A percentile compares a stretch with the other conserved stretches of the same genome.
phyloP scores from a whole-genome alignment of 2,888 invertebrate genomes.

The Sipha maydis region DNA sequence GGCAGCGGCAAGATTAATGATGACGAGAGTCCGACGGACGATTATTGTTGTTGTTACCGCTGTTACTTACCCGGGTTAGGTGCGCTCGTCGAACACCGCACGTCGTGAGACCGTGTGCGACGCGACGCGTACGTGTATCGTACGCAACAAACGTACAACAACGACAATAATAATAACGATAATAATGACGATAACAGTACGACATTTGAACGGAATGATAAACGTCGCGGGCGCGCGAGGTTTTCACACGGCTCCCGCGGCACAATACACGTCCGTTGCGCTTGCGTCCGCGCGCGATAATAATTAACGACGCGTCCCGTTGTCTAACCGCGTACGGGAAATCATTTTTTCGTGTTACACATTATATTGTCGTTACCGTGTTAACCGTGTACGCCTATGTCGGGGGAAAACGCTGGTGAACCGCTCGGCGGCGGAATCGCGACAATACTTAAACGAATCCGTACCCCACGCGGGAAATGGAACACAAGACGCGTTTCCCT shows the following conservation, averaged over 20 bases:
- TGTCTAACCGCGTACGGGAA: background rate
- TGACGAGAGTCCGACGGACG: conserved; percentile 51
- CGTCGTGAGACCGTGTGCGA: background rate
- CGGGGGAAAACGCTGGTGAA: background rate
- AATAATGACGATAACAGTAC: too few species aligned
- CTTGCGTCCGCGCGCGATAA: background rate
- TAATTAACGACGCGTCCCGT: background rate
- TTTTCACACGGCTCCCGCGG: background rate
- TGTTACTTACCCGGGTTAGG: background rate
- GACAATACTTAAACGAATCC: too few species aligned
- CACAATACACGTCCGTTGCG: background rate
- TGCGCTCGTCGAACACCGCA: too few species aligned
- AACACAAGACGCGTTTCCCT: too few species aligned
- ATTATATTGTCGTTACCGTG: too few species aligned
- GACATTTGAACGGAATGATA: background rate
- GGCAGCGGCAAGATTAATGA: conserved; percentile 55
- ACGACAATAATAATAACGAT: background rate
- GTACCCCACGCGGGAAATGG: too few species aligned
- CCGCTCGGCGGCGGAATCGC: too few species aligned
- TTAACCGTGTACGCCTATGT: too few species aligned
- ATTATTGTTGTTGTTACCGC: background rate
- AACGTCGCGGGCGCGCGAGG: too few species aligned
- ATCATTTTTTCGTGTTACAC: too few species aligned
- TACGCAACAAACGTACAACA: too few species aligned
- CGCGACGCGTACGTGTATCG: background rate